Evolutionary conservation across 2,113 vertebrate genomes (phyloP).

Genomic region (Turnix velox): DNA sequence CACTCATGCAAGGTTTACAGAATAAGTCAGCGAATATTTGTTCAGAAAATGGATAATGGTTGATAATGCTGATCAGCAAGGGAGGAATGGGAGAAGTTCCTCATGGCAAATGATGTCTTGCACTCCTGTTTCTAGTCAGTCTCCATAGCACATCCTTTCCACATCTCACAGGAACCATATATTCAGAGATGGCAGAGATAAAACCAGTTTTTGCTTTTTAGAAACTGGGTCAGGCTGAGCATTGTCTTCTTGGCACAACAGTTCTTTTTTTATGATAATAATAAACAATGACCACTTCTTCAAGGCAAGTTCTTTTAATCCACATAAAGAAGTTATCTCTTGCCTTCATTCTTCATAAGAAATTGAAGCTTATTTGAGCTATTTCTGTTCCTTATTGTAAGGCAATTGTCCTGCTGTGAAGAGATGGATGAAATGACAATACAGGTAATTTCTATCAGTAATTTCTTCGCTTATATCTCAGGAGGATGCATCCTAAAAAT

Average conservation of each 20-base stretch:
- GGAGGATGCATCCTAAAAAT: background rate
- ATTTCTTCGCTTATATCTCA: background rate
- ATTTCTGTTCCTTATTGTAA: background rate
- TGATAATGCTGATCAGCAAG: background rate
- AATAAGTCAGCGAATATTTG: background rate
- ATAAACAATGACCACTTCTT: background rate
- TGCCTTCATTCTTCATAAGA: background rate
- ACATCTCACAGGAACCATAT: background rate
- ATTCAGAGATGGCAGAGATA: background rate
- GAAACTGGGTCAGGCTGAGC: background rate
- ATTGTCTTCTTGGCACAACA: background rate
- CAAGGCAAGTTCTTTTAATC: background rate
- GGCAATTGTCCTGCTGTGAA: slow-evolving; percentile 29
- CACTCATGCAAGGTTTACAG: background rate
- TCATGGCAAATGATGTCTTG: background rate
- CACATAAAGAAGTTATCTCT: background rate
- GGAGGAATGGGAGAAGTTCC: background rate
- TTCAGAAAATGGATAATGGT: background rate
- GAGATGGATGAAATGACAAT: background rate
- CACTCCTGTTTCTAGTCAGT: background rate
- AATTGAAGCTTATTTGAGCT: background rate
- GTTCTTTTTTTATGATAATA: background rate
- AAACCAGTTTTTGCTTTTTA: background rate
- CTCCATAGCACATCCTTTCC: background rate
- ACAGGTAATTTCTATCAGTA: background rate